Percentiles rank a stretch among this genome's conserved stretches.
phyloP scores from a whole-genome alignment of 2,888 invertebrate species.

The Pterostichus niger region DNA sequence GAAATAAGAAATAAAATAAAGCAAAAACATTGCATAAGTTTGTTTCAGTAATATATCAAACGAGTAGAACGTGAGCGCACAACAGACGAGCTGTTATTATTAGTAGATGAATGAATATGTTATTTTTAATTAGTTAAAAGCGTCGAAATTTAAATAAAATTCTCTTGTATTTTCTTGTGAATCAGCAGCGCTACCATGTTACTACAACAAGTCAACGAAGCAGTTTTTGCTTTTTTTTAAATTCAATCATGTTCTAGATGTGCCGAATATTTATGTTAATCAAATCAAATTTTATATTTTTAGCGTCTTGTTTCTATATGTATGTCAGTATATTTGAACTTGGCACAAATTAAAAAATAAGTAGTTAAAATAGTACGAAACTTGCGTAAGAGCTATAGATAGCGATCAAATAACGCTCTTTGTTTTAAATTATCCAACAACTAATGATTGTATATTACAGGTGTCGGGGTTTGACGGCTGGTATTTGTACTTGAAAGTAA shows the following conservation, averaged over 20 bases:
- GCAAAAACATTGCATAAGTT: constrained; percentile 21
- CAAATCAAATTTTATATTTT: constrained; percentile 58
- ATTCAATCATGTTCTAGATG: neutral
- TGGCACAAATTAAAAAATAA: constrained; percentile 64
- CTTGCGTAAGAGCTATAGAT: neutral
- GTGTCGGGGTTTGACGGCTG: too few relatives aligned
- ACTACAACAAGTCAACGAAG: neutral
- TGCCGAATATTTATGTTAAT: constrained; percentile 36
- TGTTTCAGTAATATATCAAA: neutral
- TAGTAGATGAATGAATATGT: constrained; percentile 35
- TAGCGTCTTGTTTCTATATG: constrained; percentile 58
- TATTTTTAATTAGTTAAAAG: neutral
- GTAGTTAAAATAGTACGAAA: constrained; percentile 19
- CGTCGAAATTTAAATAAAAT: too few relatives aligned
- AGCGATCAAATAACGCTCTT: neutral
- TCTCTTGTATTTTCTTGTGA: too few relatives aligned
- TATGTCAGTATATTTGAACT: constrained; percentile 59
- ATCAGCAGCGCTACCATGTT: too few relatives aligned
- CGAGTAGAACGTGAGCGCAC: too few relatives aligned
- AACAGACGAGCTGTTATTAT: constrained; percentile 18
- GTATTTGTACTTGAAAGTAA: neutral
- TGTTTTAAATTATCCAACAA: neutral
- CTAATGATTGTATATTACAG: too few relatives aligned
- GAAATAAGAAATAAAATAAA: neutral
- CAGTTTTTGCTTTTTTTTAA: neutral